Conservation (phyloP, 2,113 vertebrate genomes). For the Eudyptes chrysolophus region DNA sequence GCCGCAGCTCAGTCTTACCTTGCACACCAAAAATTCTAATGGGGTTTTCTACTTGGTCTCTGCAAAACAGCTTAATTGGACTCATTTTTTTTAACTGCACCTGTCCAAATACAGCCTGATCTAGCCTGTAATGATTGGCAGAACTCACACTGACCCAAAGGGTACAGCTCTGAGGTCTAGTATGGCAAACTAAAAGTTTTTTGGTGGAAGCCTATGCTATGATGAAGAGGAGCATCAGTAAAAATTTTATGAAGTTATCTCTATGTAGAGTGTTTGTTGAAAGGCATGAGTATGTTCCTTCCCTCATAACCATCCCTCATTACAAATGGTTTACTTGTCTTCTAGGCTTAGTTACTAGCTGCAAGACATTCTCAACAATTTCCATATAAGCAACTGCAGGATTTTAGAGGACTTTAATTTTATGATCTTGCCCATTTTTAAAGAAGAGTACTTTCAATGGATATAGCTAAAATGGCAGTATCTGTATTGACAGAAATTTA, state of each 20-base stretch:
- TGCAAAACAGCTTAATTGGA: neutral
- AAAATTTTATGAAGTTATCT: neutral
- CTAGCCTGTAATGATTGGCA: neutral
- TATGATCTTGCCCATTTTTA: neutral
- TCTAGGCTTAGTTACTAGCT: neutral
- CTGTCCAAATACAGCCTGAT: neutral
- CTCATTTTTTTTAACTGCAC: neutral
- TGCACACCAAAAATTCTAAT: neutral
- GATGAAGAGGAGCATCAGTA: neutral
- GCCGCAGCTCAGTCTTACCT: neutral
- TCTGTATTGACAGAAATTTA: neutral
- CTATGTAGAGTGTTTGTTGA: neutral
- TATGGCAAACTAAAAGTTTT: neutral
- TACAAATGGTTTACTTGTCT: neutral
- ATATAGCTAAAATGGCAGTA: neutral
- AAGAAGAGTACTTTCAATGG: neutral
- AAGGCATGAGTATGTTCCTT: neutral
- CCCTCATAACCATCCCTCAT: neutral
- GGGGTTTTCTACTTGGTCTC: neutral
- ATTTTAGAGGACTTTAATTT: neutral
- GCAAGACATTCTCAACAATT: neutral
- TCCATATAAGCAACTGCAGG: neutral
- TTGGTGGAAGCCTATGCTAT: neutral
- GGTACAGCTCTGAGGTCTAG: neutral
- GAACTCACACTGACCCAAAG: neutral